phyloP scores from a whole-genome alignment of 2,888 invertebrate genomes.

The Ecliptopera silaceata region DNA sequence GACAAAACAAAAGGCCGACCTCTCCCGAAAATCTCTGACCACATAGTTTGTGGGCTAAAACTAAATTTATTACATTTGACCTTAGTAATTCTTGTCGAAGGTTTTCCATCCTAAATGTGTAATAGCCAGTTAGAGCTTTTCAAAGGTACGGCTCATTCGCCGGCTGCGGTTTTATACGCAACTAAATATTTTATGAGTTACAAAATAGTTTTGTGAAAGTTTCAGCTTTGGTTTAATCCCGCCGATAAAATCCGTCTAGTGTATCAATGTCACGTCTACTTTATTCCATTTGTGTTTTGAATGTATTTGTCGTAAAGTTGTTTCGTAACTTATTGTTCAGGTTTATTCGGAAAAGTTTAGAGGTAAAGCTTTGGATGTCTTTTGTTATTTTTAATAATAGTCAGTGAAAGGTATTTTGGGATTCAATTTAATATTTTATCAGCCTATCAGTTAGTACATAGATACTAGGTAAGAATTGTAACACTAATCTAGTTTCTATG shows the following conservation, averaged over 20 bases:
- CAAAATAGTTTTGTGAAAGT: slow-evolving; percentile 69
- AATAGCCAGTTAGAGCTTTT: slow-evolving; percentile 71
- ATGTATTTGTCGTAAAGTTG: slow-evolving; percentile 2
- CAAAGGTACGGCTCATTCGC: slow-evolving; percentile 66
- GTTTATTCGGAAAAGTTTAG: not conserved
- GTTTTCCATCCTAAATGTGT: slow-evolving; percentile 73
- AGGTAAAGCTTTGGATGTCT: not conserved
- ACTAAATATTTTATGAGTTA: slow-evolving; percentile 78
- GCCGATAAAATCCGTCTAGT: slow-evolving; percentile 50
- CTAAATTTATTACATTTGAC: slow-evolving; percentile 82
- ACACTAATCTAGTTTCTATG: too few species aligned
- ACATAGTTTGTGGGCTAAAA: slow-evolving; percentile 78
- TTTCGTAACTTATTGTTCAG: not conserved
- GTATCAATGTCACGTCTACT: slow-evolving; percentile 38
- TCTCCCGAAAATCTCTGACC: slow-evolving; percentile 75
- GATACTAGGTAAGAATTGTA: too few species aligned
- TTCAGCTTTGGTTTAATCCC: slow-evolving; percentile 58
- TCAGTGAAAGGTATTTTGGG: not conserved
- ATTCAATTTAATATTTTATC: too few species aligned
- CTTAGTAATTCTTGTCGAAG: slow-evolving; percentile 79
- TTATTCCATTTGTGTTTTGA: slow-evolving; percentile 28
- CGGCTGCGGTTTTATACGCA: slow-evolving; percentile 73
- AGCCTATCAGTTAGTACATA: too few species aligned
- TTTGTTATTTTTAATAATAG: not conserved
- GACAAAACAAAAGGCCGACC: slow-evolving; percentile 76